Conservation (phyloP, 2,888 invertebrate genomes). For the Drosophila mercatorum region DNA sequence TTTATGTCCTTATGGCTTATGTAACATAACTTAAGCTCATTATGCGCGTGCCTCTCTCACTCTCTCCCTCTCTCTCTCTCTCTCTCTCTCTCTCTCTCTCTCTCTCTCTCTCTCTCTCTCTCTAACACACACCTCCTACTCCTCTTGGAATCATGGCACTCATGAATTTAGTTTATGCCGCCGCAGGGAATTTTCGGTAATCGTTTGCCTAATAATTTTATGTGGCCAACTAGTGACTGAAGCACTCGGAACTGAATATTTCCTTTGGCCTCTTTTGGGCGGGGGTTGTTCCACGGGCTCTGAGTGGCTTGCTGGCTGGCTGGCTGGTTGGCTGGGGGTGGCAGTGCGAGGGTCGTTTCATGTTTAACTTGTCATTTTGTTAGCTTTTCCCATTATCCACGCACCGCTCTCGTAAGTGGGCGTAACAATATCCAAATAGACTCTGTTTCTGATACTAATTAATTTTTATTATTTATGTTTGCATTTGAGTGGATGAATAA, state of each 20-base stretch:
- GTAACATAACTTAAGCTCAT: conserved; percentile 80
- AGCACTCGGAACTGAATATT: not conserved
- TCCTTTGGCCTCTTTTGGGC: not conserved
- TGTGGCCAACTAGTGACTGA: conserved; percentile 39
- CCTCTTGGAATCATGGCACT: conserved; percentile 68
- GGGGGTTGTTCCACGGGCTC: conserved; percentile 13
- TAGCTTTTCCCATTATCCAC: conserved; percentile 26
- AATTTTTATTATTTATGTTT: conserved; percentile 5
- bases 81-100: not conserved
- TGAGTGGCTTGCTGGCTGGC: not conserved
- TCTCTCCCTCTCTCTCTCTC: not conserved
- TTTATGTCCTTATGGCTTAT: conserved; percentile 78
- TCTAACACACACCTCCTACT: not conserved
- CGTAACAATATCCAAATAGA: conserved; percentile 1
- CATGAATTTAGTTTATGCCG: conserved; percentile 81
- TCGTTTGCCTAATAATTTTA: conserved; percentile 74
- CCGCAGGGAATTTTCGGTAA: conserved; percentile 77
- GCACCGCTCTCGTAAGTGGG: conserved; percentile 20
- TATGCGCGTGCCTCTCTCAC: conserved; percentile 47
- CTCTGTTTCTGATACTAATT: conserved; percentile 4
- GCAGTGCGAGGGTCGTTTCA: not conserved
- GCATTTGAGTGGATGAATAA: too few relatives aligned
- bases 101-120: not conserved
- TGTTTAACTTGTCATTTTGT: conserved; percentile 37
- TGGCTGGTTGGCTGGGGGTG: not conserved